These are phyloP conservation scores for Eupsilia transversa DNA, from an alignment of 2,888 invertebrate species.

Conservation along the genomic window DNA sequence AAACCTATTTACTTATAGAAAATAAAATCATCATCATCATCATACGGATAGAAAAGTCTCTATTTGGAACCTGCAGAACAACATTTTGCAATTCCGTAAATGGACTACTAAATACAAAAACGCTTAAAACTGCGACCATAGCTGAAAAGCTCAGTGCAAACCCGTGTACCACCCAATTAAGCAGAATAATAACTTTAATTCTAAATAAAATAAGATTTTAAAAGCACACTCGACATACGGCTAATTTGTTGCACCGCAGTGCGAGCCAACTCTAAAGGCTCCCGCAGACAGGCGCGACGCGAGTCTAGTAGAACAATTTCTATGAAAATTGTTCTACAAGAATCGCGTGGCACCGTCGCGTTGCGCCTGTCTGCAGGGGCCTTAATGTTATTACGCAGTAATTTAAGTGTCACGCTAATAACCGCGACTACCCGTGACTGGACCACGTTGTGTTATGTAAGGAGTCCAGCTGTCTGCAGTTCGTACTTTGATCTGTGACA, in stretches of 20 bases:
- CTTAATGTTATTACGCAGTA: constrained; percentile 6
- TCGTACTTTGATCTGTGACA: constrained; percentile 31
- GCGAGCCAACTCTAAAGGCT: not conserved
- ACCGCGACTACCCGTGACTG: constrained; percentile 30
- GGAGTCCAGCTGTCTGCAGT: constrained; percentile 12
- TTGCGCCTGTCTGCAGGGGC: not conserved
- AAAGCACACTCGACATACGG: constrained; percentile 2
- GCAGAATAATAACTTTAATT: constrained; percentile 29
- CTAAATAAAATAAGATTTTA: too few species aligned
- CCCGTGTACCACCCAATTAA: constrained; percentile 22
- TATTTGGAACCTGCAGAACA: not conserved
- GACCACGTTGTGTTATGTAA: constrained; percentile 33
- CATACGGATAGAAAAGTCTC: too few species aligned
- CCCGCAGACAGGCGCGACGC: not conserved
- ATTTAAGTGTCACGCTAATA: constrained; percentile 31
- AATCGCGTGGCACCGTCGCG: too few species aligned
- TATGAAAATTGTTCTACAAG: not conserved
- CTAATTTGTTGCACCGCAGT: constrained; percentile 40
- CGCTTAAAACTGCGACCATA: not conserved
- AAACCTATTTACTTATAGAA: too few species aligned
- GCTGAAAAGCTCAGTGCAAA: constrained; percentile 25
- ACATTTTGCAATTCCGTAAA: not conserved
- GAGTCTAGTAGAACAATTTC: not conserved
- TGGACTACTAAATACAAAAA: not conserved
- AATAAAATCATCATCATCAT: too few species aligned